A percentile compares a stretch with the other conserved stretches of the same genome.
These are phyloP conservation scores for Chunga burmeisteri DNA, from an alignment of 2,113 vertebrate species.

Conservation along the genomic window DNA sequence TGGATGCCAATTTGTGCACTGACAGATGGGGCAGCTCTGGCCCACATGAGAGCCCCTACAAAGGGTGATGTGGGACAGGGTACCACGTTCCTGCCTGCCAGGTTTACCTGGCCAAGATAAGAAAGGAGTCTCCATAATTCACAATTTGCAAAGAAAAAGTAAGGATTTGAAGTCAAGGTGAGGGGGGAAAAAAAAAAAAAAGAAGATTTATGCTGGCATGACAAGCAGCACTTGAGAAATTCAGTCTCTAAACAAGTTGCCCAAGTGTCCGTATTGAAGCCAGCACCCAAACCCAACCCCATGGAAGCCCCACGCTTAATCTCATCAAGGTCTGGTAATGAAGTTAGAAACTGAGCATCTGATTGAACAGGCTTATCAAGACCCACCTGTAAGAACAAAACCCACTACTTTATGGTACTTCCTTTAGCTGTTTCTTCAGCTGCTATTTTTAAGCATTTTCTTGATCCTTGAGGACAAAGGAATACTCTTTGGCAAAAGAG, in stretches of 20 bases:
- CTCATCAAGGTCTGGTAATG: fast-evolving
- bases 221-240: background rate
- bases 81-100: background rate
- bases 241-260: background rate
- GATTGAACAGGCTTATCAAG: background rate
- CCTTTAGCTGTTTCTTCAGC: background rate
- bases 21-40: fast-evolving
- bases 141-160: background rate
- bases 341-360: background rate
- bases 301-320: background rate
- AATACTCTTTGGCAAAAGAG: background rate
- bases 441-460: background rate
- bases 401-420: background rate
- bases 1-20: fast-evolving
- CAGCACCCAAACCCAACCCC: background rate
- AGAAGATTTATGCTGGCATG: fast-evolving
- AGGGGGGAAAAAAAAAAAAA: background rate
- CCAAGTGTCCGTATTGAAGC: background rate
- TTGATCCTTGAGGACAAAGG: background rate
- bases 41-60: fast-evolving
- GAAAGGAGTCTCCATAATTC: background rate
- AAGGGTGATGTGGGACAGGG: background rate
- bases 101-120: background rate
- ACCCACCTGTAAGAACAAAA: background rate
- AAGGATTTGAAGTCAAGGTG: background rate